Evolutionary conservation across 1,140 invertebrate species (phyloP).

Genomic region (Saccostrea glomerata): DNA sequence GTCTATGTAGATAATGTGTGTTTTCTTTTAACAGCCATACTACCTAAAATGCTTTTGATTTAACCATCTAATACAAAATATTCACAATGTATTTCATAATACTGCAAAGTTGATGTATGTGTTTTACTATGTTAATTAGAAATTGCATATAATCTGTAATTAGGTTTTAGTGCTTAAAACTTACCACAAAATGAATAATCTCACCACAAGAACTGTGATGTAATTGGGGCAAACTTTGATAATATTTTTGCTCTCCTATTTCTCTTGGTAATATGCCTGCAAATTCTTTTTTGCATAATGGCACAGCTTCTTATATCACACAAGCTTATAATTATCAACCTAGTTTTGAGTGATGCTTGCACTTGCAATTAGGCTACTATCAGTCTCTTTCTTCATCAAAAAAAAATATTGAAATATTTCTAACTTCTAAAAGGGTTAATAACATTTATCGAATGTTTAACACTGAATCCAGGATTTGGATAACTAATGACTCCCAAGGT

Average conservation of each 20-base stretch:
- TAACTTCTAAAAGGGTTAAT: too few relatives aligned
- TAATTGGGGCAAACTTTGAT: background rate
- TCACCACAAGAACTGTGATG: background rate
- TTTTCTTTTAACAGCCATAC: background rate
- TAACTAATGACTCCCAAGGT: too few relatives aligned
- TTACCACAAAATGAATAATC: background rate
- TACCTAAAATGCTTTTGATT: background rate
- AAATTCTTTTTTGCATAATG: conserved; percentile 5
- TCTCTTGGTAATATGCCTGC: background rate
- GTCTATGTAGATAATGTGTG: background rate
- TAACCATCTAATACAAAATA: conserved; percentile 14
- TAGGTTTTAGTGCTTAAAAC: background rate
- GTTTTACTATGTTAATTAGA: conserved; percentile 1
- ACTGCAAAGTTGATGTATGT: background rate
- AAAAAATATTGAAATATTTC: too few relatives aligned
- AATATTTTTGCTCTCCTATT: background rate
- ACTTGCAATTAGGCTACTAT: background rate
- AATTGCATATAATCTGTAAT: background rate
- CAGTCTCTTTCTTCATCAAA: too few relatives aligned
- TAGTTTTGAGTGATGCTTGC: background rate
- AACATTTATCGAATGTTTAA: too few relatives aligned
- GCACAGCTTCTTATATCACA: background rate
- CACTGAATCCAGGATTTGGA: too few relatives aligned
- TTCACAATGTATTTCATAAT: conserved; percentile 6
- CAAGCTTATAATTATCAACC: background rate